Percentiles rank a stretch among this genome's conserved stretches.
Conservation (phyloP, 2,113 vertebrate genomes). For the Taxidea taxus region DNA sequence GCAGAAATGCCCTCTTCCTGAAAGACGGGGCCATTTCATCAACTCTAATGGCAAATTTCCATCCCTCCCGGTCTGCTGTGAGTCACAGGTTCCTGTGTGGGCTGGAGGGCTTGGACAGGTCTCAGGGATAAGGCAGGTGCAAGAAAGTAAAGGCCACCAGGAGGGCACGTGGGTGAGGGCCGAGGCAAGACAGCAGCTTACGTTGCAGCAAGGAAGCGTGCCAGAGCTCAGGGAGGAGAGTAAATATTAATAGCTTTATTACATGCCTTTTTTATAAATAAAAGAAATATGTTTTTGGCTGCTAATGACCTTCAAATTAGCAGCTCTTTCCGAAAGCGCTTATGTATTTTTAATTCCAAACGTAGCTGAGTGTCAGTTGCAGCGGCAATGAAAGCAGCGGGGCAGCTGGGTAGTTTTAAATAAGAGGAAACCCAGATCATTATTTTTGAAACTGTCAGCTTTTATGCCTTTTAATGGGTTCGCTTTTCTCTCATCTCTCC, state of each 20-base stretch:
- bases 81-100: not conserved
- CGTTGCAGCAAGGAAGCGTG: not conserved
- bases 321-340: slow-evolving; percentile 83
- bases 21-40: not conserved
- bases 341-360: slow-evolving; percentile 89
- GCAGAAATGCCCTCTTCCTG: not conserved
- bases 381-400: slow-evolving; percentile 81
- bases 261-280: slow-evolving; percentile 73
- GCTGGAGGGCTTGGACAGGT: not conserved
- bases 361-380: slow-evolving; percentile 79
- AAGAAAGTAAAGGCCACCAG: slow-evolving; percentile 49
- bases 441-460: slow-evolving; percentile 80
- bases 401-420: slow-evolving; percentile 82
- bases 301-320: slow-evolving; percentile 89
- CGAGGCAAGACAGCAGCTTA: slow-evolving; percentile 28
- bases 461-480: slow-evolving; percentile 67
- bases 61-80: not conserved
- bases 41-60: not conserved
- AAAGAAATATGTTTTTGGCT: slow-evolving; percentile 77
- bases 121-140: slow-evolving; percentile 47
- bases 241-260: slow-evolving; percentile 75
- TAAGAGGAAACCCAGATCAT: slow-evolving; percentile 81
- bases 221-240: not conserved
- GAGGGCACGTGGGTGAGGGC: not conserved
- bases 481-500: slow-evolving; percentile 64